Evolutionary conservation across 2,797 vertebrate genomes (phyloP).

Genomic region (Miopithecus talapoin): DNA sequence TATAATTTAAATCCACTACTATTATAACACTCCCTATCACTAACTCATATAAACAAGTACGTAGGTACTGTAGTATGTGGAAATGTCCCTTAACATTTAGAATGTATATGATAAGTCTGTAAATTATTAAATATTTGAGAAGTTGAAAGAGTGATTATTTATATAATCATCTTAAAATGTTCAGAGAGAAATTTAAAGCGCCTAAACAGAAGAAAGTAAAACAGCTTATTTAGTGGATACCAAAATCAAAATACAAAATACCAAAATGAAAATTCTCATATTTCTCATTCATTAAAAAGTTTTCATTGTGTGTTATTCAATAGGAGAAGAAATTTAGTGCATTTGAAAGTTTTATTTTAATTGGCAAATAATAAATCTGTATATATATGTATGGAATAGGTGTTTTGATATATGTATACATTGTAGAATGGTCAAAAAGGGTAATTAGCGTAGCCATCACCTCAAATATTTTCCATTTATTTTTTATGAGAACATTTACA

Average conservation of each 20-base stretch:
- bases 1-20: neutral
- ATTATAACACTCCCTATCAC: neutral
- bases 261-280: neutral
- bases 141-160: neutral
- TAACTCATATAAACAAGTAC: neutral
- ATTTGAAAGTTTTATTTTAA: neutral
- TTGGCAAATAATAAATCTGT: neutral
- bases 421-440: neutral
- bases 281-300: neutral
- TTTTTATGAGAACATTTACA: neutral
- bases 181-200: neutral
- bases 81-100: neutral
- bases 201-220: neutral
- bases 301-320: neutral
- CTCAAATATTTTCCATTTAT: neutral
- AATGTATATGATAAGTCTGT: neutral
- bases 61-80: neutral
- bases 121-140: neutral
- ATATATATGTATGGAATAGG: neutral
- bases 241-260: neutral
- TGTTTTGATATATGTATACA: neutral
- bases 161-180: neutral
- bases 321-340: neutral
- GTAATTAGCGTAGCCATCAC: neutral
- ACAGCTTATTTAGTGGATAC: neutral